These are phyloP conservation scores for Erithacus rubecula DNA, from an alignment of 2,797 vertebrate species.

Conservation along the genomic window DNA sequence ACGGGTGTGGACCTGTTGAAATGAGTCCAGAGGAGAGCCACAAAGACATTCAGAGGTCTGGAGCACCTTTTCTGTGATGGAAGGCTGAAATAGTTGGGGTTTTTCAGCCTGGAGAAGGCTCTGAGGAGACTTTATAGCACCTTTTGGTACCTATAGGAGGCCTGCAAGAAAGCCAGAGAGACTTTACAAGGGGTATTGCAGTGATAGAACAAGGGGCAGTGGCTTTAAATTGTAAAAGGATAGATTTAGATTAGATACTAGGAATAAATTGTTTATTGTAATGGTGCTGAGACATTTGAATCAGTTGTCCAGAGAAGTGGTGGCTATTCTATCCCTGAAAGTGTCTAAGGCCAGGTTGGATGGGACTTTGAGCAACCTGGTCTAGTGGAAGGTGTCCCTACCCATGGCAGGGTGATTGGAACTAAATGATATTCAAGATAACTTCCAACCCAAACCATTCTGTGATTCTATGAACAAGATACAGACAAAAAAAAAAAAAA, in stretches of 20 bases:
- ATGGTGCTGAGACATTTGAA: neutral
- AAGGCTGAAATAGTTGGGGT: neutral
- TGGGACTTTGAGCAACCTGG: neutral
- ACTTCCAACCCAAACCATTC: neutral
- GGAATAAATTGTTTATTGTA: neutral
- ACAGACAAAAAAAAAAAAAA: neutral
- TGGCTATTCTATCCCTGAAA: neutral
- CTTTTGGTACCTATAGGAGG: neutral
- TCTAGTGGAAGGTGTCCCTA: neutral
- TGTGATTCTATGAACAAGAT: neutral
- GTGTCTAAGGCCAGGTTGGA: neutral
- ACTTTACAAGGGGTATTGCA: neutral
- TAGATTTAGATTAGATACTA: neutral
- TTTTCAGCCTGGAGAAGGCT: neutral
- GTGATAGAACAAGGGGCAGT: neutral
- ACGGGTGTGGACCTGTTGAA: neutral
- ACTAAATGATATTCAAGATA: neutral
- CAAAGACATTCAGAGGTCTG: neutral
- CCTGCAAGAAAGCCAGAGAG: neutral
- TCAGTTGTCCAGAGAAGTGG: neutral
- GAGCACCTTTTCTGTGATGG: neutral
- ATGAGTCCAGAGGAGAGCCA: neutral
- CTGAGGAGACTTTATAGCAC: neutral
- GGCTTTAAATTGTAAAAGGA: neutral
- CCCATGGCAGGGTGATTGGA: neutral